Evolutionary conservation across 2,113 vertebrate genomes (phyloP), one percentile per base, ranked within the genome.

Genomic region (Hippocampus mohnikei): DNA sequence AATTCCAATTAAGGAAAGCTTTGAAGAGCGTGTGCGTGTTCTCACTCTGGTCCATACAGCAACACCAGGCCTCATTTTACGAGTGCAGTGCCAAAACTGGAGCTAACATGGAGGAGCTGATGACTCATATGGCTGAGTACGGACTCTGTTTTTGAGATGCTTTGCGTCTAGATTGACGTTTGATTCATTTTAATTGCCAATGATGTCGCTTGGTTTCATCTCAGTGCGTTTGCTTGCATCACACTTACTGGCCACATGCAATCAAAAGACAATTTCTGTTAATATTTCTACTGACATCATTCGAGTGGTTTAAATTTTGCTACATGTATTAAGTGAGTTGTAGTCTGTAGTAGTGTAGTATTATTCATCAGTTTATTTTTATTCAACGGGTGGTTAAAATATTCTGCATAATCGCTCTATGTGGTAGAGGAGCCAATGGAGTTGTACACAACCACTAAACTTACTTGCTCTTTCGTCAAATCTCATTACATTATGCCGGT

Each of bases 71-170:
- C 74, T 79, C 91, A 65, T 95, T 95, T 89, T 94, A 93, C 0
- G 93, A 95, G 88, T 95, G 94, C 88, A 95, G 94, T 0, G 93
- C 91, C 0, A 90, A 88, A 84, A 92, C 81, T 44, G 93, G 93
- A 61, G 73, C 75, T 18, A 94, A 94, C 79, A 73, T 94, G 68
- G 79, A 84, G 56, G 90, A 93, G 67, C 84, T 92, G 67, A 94
- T 95, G 93, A 82, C 85, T 67, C 87, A 91, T 59, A 91, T 95
- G 85, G 92, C 93, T 69, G 87, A 90, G 94, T 95, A 84, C 74
- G 61, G 59, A 0, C 8, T 67, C 5, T 11, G 3, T 11, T 62
- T 62, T 60, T 23, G 23, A 41, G 21, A 64, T 9, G 16, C 58
- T 33, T 60, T 60, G 27, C 13, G 20, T 48, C 16, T 3, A 8